phyloP scores from a whole-genome alignment of 35 echinoderm and acorn worm species.

The Antedon bifida region DNA sequence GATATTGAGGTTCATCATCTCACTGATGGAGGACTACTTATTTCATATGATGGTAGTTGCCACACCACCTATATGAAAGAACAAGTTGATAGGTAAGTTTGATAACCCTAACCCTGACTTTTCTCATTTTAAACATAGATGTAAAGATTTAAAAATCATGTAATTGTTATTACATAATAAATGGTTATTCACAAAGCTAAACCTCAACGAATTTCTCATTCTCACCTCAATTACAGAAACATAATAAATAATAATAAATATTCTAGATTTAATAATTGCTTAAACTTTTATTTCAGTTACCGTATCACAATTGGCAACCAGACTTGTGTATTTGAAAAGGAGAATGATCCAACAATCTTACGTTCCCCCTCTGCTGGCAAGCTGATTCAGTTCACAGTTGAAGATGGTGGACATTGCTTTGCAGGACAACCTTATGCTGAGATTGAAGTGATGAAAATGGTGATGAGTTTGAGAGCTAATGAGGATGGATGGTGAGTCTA shows the following conservation, averaged over 20 bases:
- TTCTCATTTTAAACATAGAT: neutral
- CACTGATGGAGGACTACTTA: conserved; percentile 57
- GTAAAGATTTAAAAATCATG: neutral
- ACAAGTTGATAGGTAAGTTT: conserved; percentile 70
- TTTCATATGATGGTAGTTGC: conserved; percentile 85
- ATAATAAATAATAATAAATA: too few relatives aligned
- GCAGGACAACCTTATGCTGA: conserved; percentile 81
- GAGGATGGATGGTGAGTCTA: conserved; percentile 80
- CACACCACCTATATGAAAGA: conserved; percentile 94
- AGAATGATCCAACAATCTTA: conserved; percentile 83
- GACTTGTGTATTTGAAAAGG: conserved; percentile 93
- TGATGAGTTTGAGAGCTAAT: conserved; percentile 72
- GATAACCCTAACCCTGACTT: neutral
- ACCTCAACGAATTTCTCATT: too few relatives aligned
- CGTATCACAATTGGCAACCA: conserved; percentile 93
- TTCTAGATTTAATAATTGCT: too few relatives aligned
- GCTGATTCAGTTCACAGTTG: conserved; percentile 65
- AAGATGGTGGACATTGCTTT: conserved; percentile 70
- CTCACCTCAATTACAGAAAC: too few relatives aligned
- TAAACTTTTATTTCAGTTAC: conserved; percentile 36
- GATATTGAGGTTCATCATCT: conserved; percentile 65
- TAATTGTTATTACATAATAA: too few relatives aligned
- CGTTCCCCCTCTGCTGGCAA: conserved; percentile 89
- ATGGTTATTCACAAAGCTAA: too few relatives aligned
- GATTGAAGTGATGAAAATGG: conserved; percentile 99